A percentile compares a stretch with the other conserved stretches of the same genome.
These are phyloP conservation scores for Ooceraea biroi DNA, from an alignment of 1,140 invertebrate genomes.

Conservation along the genomic window DNA sequence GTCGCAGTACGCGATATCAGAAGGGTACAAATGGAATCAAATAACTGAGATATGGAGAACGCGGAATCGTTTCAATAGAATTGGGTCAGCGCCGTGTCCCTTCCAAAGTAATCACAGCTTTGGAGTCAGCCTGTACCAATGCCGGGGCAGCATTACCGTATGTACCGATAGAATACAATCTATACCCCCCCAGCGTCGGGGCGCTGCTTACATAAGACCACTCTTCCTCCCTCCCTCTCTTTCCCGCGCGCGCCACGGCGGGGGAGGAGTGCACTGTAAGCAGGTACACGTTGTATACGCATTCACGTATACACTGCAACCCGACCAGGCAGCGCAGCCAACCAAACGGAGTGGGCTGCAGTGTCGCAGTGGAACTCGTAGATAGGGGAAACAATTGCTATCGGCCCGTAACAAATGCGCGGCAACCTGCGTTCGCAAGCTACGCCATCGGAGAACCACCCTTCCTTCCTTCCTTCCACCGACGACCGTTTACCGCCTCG, in stretches of 20 bases:
- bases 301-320: conserved; percentile 65
- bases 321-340: conserved; percentile 72
- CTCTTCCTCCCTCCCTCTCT: conserved; percentile 49
- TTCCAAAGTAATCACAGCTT: conserved; percentile 52
- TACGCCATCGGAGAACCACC: conserved; percentile 59
- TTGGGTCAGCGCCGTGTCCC: conserved; percentile 30
- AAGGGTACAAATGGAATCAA: not conserved
- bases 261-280: conserved; percentile 61
- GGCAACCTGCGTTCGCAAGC: conserved; percentile 75
- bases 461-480: conserved; percentile 36
- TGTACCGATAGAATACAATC: conserved; percentile 81
- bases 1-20: not conserved
- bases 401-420: conserved; percentile 82
- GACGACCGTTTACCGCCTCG: conserved; percentile 55
- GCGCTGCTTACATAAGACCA: conserved; percentile 73
- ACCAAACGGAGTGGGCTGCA: conserved; percentile 75
- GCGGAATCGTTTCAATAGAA: not conserved
- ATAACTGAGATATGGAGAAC: not conserved
- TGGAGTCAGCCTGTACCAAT: conserved; percentile 74
- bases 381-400: conserved; percentile 84
- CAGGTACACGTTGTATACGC: conserved; percentile 71
- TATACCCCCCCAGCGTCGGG: conserved; percentile 64
- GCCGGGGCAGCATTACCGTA: conserved; percentile 65
- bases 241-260: not conserved
- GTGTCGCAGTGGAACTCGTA: conserved; percentile 82